Conservation (phyloP, 1,140 invertebrate species). For the Teleogryllus occipitalis region DNA sequence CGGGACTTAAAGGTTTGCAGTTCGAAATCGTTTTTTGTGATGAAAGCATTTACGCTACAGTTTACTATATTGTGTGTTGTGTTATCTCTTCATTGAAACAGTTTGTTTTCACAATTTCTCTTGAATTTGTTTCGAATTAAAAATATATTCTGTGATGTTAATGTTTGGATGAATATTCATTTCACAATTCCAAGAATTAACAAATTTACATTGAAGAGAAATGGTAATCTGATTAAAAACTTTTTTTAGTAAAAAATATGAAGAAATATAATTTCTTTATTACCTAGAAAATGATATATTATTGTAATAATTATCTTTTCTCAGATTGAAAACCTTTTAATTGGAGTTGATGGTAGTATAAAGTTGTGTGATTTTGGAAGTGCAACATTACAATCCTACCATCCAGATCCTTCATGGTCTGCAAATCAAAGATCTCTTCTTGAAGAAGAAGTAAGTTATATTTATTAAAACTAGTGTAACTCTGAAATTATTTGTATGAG, state of each 20-base stretch:
- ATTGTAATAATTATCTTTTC: neutral
- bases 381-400: slow-evolving; percentile 73
- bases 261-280: too few species aligned
- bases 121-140: neutral
- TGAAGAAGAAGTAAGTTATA: slow-evolving; percentile 77
- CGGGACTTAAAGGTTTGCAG: slow-evolving; percentile 73
- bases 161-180: neutral
- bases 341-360: slow-evolving; percentile 70
- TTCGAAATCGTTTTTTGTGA: neutral
- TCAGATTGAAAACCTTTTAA: slow-evolving; percentile 61
- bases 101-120: neutral
- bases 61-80: too few species aligned
- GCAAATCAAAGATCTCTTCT: slow-evolving; percentile 82
- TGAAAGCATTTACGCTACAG: too few species aligned
- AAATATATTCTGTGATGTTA: neutral
- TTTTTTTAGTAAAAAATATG: too few species aligned
- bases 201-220: neutral
- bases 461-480: neutral
- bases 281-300: too few species aligned
- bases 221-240: too few species aligned
- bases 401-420: slow-evolving; percentile 83
- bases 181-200: neutral
- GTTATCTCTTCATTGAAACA: neutral
- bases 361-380: slow-evolving; percentile 99
- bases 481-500: too few species aligned